These are phyloP conservation scores for Pseudomyrmex gracilis DNA, from an alignment of 1,140 invertebrate species.

Conservation along the genomic window DNA sequence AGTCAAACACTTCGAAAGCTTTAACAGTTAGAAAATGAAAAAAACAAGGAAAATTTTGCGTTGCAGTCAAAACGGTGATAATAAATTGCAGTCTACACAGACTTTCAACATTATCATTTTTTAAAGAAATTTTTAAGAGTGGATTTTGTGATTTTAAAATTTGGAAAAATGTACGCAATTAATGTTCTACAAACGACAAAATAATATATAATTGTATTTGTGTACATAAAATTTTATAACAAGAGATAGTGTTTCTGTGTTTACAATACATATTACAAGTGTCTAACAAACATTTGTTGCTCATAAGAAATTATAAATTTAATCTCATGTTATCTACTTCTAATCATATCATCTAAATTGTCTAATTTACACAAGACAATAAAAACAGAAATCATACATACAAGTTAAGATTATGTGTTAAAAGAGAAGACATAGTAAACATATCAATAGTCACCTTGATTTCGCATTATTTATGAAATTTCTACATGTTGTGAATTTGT, in stretches of 20 bases:
- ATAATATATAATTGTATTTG: constrained; percentile 19
- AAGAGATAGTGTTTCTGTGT: background rate
- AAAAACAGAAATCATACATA: background rate
- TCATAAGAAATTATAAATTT: no score
- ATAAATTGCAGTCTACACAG: background rate
- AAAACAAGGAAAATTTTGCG: background rate
- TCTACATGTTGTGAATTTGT: background rate
- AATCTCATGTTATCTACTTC: no score
- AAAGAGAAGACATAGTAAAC: background rate
- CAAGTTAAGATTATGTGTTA: background rate
- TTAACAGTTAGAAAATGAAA: background rate
- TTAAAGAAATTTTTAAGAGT: no score
- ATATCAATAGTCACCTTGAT: background rate
- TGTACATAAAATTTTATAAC: constrained; percentile 20
- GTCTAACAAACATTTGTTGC: no score
- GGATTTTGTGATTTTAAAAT: background rate
- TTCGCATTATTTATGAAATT: background rate
- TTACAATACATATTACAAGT: background rate
- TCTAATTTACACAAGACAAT: no score
- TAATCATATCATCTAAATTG: background rate
- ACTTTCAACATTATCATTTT: no score
- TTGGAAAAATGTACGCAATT: no score
- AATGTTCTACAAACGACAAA: background rate
- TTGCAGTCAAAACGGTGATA: background rate
- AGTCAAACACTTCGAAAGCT: background rate